Percentiles rank a stretch among this genome's conserved stretches.
Evolutionary conservation across 2,113 vertebrate species (phyloP).

Genomic region (Promerops cafer): DNA sequence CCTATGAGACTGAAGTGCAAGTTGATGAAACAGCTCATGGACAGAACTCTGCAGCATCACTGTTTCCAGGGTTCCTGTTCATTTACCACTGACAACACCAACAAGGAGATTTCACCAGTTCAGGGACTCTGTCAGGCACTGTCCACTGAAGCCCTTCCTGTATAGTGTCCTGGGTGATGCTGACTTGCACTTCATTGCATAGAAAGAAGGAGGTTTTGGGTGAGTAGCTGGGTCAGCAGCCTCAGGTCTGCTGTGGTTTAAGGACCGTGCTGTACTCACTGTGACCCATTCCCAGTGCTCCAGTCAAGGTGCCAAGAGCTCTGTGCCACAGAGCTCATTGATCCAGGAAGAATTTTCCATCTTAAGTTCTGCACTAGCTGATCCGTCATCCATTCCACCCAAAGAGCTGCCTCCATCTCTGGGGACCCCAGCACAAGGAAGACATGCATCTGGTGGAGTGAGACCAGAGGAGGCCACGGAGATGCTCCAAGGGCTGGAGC

Average conservation of each 20-base stretch:
- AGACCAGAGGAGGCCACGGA: not conserved
- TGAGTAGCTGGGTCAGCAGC: not conserved
- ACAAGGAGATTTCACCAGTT: not conserved
- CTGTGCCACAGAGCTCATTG: not conserved
- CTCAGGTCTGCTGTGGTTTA: not conserved
- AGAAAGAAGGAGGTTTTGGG: not conserved
- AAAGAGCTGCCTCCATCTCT: not conserved
- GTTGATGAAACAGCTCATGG: not conserved
- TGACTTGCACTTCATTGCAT: not conserved
- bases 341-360: not conserved
- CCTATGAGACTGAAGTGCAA: not conserved
- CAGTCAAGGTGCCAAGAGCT: not conserved
- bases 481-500: accelerated
- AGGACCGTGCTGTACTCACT: not conserved
- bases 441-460: not conserved
- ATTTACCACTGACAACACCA: not conserved
- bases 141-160: not conserved
- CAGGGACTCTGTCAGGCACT: not conserved
- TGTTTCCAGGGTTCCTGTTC: not conserved
- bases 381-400: not conserved
- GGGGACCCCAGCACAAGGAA: not conserved
- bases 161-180: not conserved
- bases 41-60: not conserved
- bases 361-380: not conserved
- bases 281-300: not conserved